Conservation (phyloP, 2,888 invertebrate genomes). For the Ectobius pallidus region DNA sequence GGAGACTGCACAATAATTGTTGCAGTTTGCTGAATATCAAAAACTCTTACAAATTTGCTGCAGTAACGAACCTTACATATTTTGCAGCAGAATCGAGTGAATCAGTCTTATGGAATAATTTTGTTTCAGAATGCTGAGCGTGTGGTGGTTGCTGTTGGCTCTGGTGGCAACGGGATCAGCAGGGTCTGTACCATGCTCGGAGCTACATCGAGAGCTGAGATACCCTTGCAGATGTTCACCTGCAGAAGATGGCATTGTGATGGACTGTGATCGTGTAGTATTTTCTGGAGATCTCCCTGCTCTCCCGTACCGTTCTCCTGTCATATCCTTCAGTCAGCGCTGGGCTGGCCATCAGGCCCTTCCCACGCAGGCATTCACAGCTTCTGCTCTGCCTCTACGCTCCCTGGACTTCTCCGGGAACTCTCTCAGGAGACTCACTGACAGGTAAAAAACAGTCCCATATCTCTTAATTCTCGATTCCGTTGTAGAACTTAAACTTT, state of each 20-base stretch:
- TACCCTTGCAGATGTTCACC: conserved; percentile 72
- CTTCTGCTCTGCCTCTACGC: conserved; percentile 73
- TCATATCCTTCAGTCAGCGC: conserved; percentile 79
- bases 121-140: conserved; percentile 2
- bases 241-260: conserved; percentile 65
- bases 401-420: conserved; percentile 84
- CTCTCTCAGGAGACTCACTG: conserved; percentile 77
- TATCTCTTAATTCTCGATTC: no score
- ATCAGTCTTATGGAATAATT: not conserved
- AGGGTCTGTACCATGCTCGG: conserved; percentile 67
- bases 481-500: no score
- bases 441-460: conserved; percentile 51
- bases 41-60: no score
- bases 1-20: no score
- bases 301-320: conserved; percentile 78
- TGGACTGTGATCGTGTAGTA: conserved; percentile 84
- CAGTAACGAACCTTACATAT: no score
- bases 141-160: not conserved
- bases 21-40: no score
- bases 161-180: not conserved
- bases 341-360: conserved; percentile 81
- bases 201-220: conserved; percentile 75
- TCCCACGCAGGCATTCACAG: conserved; percentile 74
- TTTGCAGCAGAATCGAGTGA: no score
- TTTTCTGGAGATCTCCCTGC: conserved; percentile 79